Conservation (phyloP, 2,888 invertebrate species). For the Parochlus steinenii region DNA sequence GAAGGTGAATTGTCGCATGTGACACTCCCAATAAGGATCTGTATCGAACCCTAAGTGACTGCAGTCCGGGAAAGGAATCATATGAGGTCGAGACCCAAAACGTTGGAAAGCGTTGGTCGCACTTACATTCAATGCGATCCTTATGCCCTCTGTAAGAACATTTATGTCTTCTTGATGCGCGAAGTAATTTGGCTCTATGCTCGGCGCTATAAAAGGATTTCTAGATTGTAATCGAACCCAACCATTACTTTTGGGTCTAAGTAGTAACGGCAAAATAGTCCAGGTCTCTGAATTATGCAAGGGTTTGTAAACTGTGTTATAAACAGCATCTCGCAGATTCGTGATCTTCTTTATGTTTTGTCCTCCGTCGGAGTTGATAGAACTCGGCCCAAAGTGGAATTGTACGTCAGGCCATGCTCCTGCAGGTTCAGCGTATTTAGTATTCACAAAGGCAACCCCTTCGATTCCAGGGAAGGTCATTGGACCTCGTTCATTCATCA, state of each 20-base stretch:
- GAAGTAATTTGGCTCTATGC: constrained; percentile 85
- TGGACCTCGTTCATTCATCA: constrained; percentile 63
- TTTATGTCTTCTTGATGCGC: constrained; percentile 66
- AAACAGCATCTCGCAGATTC: constrained; percentile 61
- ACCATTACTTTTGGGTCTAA: constrained; percentile 78
- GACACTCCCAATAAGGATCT: constrained; percentile 78
- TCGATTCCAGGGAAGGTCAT: constrained; percentile 73
- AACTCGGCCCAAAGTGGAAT: constrained; percentile 74
- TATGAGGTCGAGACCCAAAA: constrained; percentile 62
- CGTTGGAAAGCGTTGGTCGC: constrained; percentile 63
- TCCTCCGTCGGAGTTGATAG: constrained; percentile 66
- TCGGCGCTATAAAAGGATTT: constrained; percentile 68
- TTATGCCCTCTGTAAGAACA: constrained; percentile 67
- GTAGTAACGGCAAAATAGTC: constrained; percentile 61
- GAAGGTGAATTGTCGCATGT: constrained; percentile 59
- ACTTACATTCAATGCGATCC: constrained; percentile 63
- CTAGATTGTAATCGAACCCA: constrained; percentile 65
- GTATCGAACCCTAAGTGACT: constrained; percentile 50
- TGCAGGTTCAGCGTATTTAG: constrained; percentile 63
- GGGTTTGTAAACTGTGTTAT: constrained; percentile 73
- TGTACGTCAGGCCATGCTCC: constrained; percentile 73
- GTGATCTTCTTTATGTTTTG: constrained; percentile 62
- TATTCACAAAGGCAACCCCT: constrained; percentile 73
- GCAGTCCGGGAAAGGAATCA: constrained; percentile 70
- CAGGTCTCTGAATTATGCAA: constrained; percentile 63